Base-by-base conservation (phyloP, 2,888 invertebrate genomes). In the Athetis lepigone region DNA sequence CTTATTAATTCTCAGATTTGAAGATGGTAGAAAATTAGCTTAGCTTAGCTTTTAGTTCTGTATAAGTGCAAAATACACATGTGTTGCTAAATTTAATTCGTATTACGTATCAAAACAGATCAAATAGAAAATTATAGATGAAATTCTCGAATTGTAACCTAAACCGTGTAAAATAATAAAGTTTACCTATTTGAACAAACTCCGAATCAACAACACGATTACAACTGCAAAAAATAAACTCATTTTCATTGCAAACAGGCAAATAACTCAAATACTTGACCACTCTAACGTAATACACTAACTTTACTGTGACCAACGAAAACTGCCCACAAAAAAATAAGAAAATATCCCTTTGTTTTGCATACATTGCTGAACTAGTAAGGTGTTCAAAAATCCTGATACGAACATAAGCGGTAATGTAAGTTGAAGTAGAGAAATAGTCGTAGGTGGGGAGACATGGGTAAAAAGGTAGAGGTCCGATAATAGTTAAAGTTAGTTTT, bases 401-500 rank as follows among this genome's bases (percentile, higher is more conserved):
- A 4, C 1, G 1, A 49, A 70, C 2, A 23, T 16, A 57, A 21
- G 0, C 23, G 11, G 71, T 55, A 56, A 68, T 67, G 65, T 42
- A 62, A 5, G 5, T 4, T 7, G 69, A 75, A 77, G 62, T 77
- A 0, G 8, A n/a, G 27, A 0, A 21, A 45, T 19, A 2, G 4
- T 37, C 50, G 16, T 0, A 29, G 27, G 19, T 36, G 23, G 40
- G 37, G 36, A 54, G 21, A 13, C 57, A 39, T 11, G 49, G 29
- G 51, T 59, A 37, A 25, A 16, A 52, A 54, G 51, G 19, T 76
- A 70, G 71, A 59, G 74, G 82, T 77, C 62, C 72, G 75, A 78
- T 87, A 87, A 90, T 89, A 85, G 89, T 82, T 63, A 82, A 90
- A 90, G 90, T 89, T 88, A 80, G 83, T 86, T 86, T 86, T 86